phyloP scores from a whole-genome alignment of 2,113 vertebrate species.

The Vimba vimba region DNA sequence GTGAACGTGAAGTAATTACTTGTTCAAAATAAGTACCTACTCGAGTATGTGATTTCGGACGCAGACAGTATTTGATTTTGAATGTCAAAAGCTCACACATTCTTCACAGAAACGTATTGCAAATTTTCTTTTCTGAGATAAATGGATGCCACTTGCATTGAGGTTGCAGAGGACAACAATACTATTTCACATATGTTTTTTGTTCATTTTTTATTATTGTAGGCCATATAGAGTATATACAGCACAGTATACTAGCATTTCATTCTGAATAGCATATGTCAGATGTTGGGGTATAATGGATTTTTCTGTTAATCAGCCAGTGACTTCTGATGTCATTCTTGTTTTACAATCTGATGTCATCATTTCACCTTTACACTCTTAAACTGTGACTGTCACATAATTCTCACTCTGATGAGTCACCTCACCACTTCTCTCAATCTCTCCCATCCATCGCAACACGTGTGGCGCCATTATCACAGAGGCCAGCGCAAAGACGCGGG shows the following conservation, averaged over 20 bases:
- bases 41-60: too few species aligned
- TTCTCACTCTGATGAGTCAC: neutral
- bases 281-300: neutral
- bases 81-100: neutral
- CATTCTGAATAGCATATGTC: neutral
- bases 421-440: neutral
- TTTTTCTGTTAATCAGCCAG: neutral
- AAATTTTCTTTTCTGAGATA: too few species aligned
- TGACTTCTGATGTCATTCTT: neutral
- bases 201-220: neutral
- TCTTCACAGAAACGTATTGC: too few species aligned
- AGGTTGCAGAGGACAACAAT: neutral
- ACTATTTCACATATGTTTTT: neutral
- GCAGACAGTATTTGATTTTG: neutral
- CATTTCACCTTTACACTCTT: neutral
- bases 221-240: neutral
- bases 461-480: constrained; percentile 71
- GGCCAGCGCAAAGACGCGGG: constrained; percentile 96
- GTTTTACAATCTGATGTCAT: neutral
- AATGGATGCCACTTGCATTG: too few species aligned
- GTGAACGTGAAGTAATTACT: too few species aligned
- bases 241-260: neutral
- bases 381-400: neutral
- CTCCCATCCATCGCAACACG: neutral
- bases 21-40: too few species aligned